Evolutionary conservation across 2,113 vertebrate species (phyloP).

Genomic region (Microcebus lehilahytsara): DNA sequence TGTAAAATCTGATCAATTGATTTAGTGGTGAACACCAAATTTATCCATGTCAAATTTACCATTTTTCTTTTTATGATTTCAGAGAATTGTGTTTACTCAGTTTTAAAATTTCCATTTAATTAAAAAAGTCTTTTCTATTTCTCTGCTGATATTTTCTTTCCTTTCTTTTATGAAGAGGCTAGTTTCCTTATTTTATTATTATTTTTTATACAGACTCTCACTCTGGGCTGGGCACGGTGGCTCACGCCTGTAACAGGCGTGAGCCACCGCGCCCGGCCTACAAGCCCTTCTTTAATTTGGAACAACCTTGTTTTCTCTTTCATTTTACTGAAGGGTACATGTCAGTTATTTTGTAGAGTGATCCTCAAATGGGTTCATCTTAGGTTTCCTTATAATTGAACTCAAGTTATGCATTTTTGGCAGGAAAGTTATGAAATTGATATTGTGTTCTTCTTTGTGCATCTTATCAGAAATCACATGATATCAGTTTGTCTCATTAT

Average conservation of each 20-base stretch:
- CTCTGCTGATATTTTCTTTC: neutral
- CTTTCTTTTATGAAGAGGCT: neutral
- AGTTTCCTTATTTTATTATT: too few relatives aligned
- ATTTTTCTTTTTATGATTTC: neutral
- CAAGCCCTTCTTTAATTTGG: neutral
- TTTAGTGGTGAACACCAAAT: neutral
- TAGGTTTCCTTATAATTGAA: neutral
- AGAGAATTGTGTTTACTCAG: neutral
- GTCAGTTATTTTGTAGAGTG: neutral
- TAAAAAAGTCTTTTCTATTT: neutral
- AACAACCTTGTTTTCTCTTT: too few relatives aligned
- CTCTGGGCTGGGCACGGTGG: too few relatives aligned
- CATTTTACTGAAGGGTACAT: too few relatives aligned
- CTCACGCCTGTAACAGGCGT: too few relatives aligned
- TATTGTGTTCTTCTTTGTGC: neutral
- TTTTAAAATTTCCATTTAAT: neutral
- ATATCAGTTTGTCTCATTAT: neutral
- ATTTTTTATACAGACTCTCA: too few relatives aligned
- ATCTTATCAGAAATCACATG: neutral
- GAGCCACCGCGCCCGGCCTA: too few relatives aligned
- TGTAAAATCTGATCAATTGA: neutral
- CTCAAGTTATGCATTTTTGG: neutral
- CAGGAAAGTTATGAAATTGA: neutral
- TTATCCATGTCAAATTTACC: neutral
- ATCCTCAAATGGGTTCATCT: neutral